These are phyloP conservation scores for Branchinecta sandiegonensis DNA, from an alignment of 2,888 invertebrate species.

Conservation along the genomic window DNA sequence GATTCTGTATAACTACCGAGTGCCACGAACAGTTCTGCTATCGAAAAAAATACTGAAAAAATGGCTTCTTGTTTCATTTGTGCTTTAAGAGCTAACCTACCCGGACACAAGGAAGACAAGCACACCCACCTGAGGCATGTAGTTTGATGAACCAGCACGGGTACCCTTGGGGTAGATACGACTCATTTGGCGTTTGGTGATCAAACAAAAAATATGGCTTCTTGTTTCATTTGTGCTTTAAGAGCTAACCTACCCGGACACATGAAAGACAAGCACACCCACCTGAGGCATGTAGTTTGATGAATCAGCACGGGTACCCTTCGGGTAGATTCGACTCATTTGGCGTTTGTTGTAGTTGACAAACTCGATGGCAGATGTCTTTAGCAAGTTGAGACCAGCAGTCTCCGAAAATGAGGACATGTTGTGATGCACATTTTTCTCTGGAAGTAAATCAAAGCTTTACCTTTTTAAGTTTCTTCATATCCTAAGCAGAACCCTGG, in stretches of 20 bases:
- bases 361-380: conserved; percentile 92
- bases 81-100: not conserved
- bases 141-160: conserved; percentile 95
- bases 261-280: conserved; percentile 25
- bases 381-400: conserved; percentile 85
- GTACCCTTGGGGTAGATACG: conserved; percentile 98
- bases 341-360: conserved; percentile 99
- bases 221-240: not conserved
- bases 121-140: conserved; percentile 78
- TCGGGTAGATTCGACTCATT: conserved; percentile 97
- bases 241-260: not conserved
- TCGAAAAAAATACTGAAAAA: too few relatives aligned
- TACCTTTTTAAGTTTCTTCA: not conserved
- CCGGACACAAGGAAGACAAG: not conserved
- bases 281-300: conserved; percentile 99
- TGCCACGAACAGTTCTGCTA: too few relatives aligned
- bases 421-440: conserved; percentile 87
- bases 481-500: conserved; percentile 6
- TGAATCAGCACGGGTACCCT: conserved; percentile 95
- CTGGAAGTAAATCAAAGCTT: conserved; percentile 41
- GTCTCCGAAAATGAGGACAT: conserved; percentile 99
- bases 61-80: not conserved
- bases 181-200: conserved; percentile 98
- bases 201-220: not conserved
- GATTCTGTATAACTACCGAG: too few relatives aligned